Conservation (phyloP, 2,797 vertebrate genomes). For the Threskiornis aethiopicus region DNA sequence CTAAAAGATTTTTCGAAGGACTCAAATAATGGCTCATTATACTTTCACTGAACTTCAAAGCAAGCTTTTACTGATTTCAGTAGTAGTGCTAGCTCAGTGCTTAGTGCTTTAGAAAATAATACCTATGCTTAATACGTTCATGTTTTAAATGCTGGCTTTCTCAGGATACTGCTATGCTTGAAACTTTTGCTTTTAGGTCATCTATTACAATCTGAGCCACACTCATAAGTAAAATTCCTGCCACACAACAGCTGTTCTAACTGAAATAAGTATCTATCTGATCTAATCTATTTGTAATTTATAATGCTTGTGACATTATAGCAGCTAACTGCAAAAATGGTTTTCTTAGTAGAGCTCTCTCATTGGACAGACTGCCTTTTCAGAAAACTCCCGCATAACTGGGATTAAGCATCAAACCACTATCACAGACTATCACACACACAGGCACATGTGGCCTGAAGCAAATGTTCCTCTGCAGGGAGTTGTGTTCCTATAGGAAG, state of each 20-base stretch:
- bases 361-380: not conserved
- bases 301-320: not conserved
- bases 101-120: not conserved
- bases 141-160: not conserved
- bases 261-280: not conserved
- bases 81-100: not conserved
- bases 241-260: not conserved
- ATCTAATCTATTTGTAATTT: not conserved
- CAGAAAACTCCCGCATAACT: not conserved
- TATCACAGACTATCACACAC: not conserved
- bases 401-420: not conserved
- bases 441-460: not conserved
- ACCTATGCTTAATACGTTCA: not conserved
- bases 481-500: not conserved
- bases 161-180: not conserved
- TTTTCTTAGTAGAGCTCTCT: not conserved
- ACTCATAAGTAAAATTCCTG: not conserved
- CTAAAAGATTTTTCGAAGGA: not conserved
- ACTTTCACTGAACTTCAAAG: not conserved
- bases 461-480: not conserved
- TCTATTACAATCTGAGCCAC: not conserved
- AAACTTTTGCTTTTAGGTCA: not conserved
- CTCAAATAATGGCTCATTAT: not conserved
- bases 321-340: not conserved
- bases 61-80: not conserved